Evolutionary conservation across 1,140 invertebrate genomes (phyloP).

Genomic region (Planococcus citri): DNA sequence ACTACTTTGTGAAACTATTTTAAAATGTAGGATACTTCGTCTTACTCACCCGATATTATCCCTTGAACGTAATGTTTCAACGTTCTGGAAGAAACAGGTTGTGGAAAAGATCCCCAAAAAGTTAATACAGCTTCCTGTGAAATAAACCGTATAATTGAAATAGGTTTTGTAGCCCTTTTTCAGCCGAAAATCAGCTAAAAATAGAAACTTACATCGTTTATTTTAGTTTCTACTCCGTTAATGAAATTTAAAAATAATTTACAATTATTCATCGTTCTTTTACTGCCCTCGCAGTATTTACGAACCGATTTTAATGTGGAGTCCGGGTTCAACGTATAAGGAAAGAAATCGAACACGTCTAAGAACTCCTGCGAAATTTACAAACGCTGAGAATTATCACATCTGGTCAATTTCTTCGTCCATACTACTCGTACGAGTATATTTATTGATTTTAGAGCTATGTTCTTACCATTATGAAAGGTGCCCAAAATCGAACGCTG

Average conservation of each 20-base stretch:
- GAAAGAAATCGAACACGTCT: conserved; percentile 11
- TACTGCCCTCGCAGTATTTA: neutral
- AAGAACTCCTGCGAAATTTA: neutral
- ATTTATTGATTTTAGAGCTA: no score
- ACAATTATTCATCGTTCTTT: neutral
- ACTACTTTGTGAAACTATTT: no score
- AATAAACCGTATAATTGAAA: no score
- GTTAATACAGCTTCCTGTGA: conserved; percentile 22
- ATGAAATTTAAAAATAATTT: conserved; percentile 11
- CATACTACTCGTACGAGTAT: no score
- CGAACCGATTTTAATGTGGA: neutral
- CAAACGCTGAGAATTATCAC: no score
- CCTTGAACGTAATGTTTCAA: conserved; percentile 24
- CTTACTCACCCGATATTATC: conserved; percentile 16
- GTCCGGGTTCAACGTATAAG: conserved; percentile 1
- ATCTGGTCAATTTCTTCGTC: no score
- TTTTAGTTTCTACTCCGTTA: conserved; percentile 11
- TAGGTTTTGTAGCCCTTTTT: no score
- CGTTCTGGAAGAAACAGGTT: conserved; percentile 23
- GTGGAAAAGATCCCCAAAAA: conserved; percentile 23
- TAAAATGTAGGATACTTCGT: no score
- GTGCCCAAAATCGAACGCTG: conserved; percentile 3
- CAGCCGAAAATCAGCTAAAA: no score
- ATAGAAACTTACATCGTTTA: conserved; percentile 7
- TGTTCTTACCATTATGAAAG: conserved; percentile 3